A percentile compares a stretch with the other conserved stretches of the same genome.
These are phyloP conservation scores for Phalangium opilio DNA, from an alignment of 2,888 invertebrate genomes.

Conservation along the genomic window DNA sequence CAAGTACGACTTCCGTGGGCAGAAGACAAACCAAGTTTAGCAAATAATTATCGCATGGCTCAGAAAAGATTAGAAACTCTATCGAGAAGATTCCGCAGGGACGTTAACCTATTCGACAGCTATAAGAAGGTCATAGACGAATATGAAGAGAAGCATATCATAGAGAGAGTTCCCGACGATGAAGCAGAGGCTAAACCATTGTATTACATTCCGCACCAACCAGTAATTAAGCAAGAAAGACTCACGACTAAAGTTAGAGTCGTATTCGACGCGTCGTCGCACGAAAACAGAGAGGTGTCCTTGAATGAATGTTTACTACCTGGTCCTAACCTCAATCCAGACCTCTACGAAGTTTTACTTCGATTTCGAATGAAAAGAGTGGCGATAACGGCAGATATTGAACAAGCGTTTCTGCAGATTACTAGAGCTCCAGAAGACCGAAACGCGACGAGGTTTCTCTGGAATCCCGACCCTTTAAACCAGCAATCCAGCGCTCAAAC, in stretches of 20 bases:
- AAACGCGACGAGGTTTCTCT: slow-evolving; percentile 4
- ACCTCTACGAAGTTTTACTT: neutral
- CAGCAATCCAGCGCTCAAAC: no score
- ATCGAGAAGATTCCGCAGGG: no score
- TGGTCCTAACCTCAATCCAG: slow-evolving; percentile 6
- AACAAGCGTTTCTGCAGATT: slow-evolving; percentile 9
- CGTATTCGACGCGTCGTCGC: slow-evolving; percentile 10
- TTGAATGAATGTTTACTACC: slow-evolving; percentile 6
- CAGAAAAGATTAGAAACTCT: no score
- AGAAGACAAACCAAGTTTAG: no score
- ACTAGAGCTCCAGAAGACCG: neutral
- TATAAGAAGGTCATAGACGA: no score
- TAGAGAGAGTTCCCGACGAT: no score
- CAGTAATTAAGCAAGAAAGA: slow-evolving; percentile 3
- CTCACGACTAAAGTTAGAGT: neutral
- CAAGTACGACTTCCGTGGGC: no score
- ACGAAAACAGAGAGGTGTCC: neutral
- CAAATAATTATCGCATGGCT: no score
- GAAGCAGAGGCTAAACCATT: no score
- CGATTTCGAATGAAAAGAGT: slow-evolving; percentile 8
- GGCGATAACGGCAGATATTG: slow-evolving; percentile 4
- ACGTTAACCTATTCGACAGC: no score
- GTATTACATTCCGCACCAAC: slow-evolving; percentile 7
- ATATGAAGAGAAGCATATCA: no score
- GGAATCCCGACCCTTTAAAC: no score